Base-by-base conservation (phyloP, 37 sponge, comb jelly and placozoan genomes). In the Eunapius fragilis region DNA sequence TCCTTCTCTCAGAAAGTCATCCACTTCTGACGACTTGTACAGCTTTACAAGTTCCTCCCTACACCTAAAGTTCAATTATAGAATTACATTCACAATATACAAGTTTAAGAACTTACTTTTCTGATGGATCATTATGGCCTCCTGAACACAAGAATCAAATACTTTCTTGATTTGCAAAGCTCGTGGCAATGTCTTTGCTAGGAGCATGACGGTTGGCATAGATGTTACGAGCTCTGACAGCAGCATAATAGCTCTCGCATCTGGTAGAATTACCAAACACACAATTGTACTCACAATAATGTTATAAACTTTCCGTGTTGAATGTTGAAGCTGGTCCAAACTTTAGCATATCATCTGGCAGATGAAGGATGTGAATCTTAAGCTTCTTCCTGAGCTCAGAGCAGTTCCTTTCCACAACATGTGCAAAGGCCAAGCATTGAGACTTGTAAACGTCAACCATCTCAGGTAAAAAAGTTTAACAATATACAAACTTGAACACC, bases 271-370 rank as follows among this genome's bases (percentile, higher is more conserved):
- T 75, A 32, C 10, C 3, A 24, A 32, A 24, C 24, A 34, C 34
- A 33, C 24, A 27, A 33, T 32, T 27, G 27, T 33, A 34, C 27
- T 27, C 10, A 11, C 27, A 75, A 75, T 33, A 23, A 24, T 9
- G 24, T 34, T 75, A 75, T 17, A 75, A 85, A 80, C 87, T 86
- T 70, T 86, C 80, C 10, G 87, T 86, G 67, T 71, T 86, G 70
- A 48, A 86, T 30, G 47, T 35, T 24, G 33, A 23, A 68, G 87
- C 4, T 37, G 87, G 87, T 26, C 87, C 87, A 79, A 86, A 86
- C 35, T 79, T 67, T 11, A 71, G 71, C 36, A 86, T 86, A 71
- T 72, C 45, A 6, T 86, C 80, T 31, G 70, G 80, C 30, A 86
- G 35, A 71, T 86, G 87, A 0, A 86, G 74, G 11, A 79, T 35